Evolutionary conservation across 2,113 vertebrate genomes (phyloP), one percentile per base, ranked within the genome.

Genomic region (Otis tarda): DNA sequence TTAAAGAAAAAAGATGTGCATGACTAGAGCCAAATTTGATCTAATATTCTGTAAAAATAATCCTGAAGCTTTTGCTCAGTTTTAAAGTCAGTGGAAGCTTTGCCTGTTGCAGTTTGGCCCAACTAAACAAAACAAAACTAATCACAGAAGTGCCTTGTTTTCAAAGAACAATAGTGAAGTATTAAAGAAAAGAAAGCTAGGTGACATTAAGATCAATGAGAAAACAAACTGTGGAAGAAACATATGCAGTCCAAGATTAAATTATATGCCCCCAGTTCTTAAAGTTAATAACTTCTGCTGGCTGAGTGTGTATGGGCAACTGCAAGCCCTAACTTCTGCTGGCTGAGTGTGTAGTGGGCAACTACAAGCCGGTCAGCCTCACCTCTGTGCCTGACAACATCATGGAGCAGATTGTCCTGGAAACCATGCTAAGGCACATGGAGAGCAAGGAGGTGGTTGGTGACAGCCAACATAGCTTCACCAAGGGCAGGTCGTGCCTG

Each of bases 11-110:
- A 91, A 83, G 39, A 50, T 67, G n/a, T 45, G 8, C 7, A 27
- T 39, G 47, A 67, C 47, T 83, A 33, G 50, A 82, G 79, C 95
- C 90, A 88, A 67, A 71, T 83, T 70, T 87, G 68, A 86, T 86
- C 55, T 81, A 63, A 94, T 89, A 43, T 63, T 76, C 68, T 96
- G 80, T 80, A 93, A 89, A 80, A 87, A 61, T 55, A 89, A 80
- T 79, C 56, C 28, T 73, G n/a, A 77, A 77, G 43, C 31, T 87
- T 28, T 94, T 94, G 64, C 23, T 75, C 52, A 83, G 2, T 89
- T 92, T 95, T 78, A n/a, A 91, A 91, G 43, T 87, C 64, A 84
- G 1, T 52, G 47, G 39, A 31, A 80, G 18, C 83, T 88, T 80
- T 87, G 63, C 59, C 63, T 57, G 12, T 80, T 80, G 80, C 8